Evolutionary conservation across 2,888 invertebrate genomes (phyloP).

Genomic region (Pammene aurita): DNA sequence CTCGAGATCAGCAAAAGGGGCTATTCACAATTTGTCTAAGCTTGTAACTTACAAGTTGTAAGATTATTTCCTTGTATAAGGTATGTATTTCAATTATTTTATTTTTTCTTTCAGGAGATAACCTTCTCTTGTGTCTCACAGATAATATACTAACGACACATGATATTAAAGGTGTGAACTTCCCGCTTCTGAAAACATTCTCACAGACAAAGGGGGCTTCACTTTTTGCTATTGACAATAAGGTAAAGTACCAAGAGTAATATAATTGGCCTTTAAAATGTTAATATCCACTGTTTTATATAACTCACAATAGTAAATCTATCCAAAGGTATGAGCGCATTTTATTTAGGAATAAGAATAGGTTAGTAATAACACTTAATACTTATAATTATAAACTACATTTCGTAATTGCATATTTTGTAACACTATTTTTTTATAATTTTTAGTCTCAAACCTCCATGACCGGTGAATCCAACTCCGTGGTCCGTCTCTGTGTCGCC

Average conservation of each 20-base stretch:
- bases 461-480: slow-evolving; percentile 89
- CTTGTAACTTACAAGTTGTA: too few relatives aligned
- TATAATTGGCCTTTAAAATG: background rate
- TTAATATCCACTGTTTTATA: too few relatives aligned
- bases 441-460: slow-evolving; percentile 71
- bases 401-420: too few relatives aligned
- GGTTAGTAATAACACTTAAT: too few relatives aligned
- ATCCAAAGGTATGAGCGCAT: too few relatives aligned
- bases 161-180: slow-evolving; percentile 91
- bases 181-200: slow-evolving; percentile 90
- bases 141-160: slow-evolving; percentile 92
- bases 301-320: too few relatives aligned
- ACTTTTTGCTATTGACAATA: slow-evolving; percentile 91
- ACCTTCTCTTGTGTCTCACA: slow-evolving; percentile 81
- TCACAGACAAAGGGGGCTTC: slow-evolving; percentile 94
- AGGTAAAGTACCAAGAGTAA: slow-evolving; percentile 65
- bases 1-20: too few relatives aligned
- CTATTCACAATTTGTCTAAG: too few relatives aligned
- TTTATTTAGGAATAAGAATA: too few relatives aligned
- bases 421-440: background rate
- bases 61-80: background rate
- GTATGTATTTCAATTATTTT: background rate
- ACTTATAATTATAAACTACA: too few relatives aligned
- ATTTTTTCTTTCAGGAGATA: slow-evolving; percentile 72
- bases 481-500: slow-evolving; percentile 94